phyloP scores from a whole-genome alignment of 2,888 invertebrate species.

The Luperina testacea region DNA sequence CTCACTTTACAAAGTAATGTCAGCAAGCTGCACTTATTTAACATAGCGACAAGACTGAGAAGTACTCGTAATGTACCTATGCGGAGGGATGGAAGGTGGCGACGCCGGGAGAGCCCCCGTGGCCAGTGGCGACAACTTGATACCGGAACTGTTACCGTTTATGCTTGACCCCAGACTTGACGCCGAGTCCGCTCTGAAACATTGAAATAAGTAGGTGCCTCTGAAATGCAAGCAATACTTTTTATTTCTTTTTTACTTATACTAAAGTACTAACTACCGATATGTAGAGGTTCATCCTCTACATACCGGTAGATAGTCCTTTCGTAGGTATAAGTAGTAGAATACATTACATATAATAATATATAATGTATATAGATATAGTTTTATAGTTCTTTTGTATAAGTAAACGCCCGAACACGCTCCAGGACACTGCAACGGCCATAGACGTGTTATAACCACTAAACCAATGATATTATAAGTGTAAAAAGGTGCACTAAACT shows the following conservation, averaged over 20 bases:
- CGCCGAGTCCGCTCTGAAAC: constrained; percentile 88
- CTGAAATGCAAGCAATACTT: neutral
- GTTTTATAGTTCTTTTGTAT: too few relatives aligned
- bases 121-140: constrained; percentile 87
- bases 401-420: too few relatives aligned
- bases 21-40: constrained; percentile 56
- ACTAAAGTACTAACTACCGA: neutral
- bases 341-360: too few relatives aligned
- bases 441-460: neutral
- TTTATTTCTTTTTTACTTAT: neutral
- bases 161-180: constrained; percentile 91
- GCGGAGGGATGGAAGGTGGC: constrained; percentile 78
- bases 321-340: too few relatives aligned
- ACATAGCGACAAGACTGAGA: constrained; percentile 57
- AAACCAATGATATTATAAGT: too few relatives aligned
- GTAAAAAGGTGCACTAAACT: too few relatives aligned
- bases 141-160: constrained; percentile 89
- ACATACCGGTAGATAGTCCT: neutral
- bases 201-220: neutral
- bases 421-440: neutral
- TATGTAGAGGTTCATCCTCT: neutral
- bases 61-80: constrained; percentile 76
- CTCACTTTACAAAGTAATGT: constrained; percentile 45
- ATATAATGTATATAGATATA: too few relatives aligned
- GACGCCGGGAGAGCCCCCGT: constrained; percentile 70